Base-by-base conservation (phyloP, 2,888 invertebrate species). In the Rhagonycha fulva region DNA sequence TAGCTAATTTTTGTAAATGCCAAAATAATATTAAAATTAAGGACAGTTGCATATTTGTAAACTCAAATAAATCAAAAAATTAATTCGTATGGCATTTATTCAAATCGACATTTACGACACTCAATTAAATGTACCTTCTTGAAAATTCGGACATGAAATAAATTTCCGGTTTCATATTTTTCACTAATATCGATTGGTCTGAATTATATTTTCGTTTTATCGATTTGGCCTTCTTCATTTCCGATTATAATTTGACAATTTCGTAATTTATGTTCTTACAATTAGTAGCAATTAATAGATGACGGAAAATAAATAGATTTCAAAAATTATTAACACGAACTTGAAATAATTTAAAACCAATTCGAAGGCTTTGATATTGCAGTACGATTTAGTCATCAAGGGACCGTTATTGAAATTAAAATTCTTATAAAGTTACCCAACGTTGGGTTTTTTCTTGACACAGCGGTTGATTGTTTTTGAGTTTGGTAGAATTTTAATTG, bases 211-310 rank as follows among this genome's bases (percentile, higher is more conserved):
- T 66, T 66, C 23, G 26, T 66, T 23, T 66, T 66, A 66, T 66
- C 63, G 63, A 66, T n/a, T 66, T 66, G 63, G 23, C 63, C 63
- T 66, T 66, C 63, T 19, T 66, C 24, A 19, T 66, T 66, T 66
- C 63, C 63, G 63, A 66, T 66, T 66, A 12, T 66, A 66, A 66
- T 66, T 66, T 66, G 63, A 66, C 63, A 66, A 66, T 66, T 66
- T 66, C 26, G 23, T 66, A 66, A 66, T 66, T 66, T 66, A 66
- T 66, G 26, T 66, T 47, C 47, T n/a, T 66, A 66, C 23, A 14
- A 66, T 66, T 66, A 66, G 23, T 66, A 66, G 63, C 26, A 66
- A 66, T 66, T 66, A 66, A 66, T 66, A 66, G 63, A 24, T 66
- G 26, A 66, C 23, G 63, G 63, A 66, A 66, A 66, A 26, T 66